Conservation (phyloP, 2,113 vertebrate genomes). For the Mesitornis unicolor region DNA sequence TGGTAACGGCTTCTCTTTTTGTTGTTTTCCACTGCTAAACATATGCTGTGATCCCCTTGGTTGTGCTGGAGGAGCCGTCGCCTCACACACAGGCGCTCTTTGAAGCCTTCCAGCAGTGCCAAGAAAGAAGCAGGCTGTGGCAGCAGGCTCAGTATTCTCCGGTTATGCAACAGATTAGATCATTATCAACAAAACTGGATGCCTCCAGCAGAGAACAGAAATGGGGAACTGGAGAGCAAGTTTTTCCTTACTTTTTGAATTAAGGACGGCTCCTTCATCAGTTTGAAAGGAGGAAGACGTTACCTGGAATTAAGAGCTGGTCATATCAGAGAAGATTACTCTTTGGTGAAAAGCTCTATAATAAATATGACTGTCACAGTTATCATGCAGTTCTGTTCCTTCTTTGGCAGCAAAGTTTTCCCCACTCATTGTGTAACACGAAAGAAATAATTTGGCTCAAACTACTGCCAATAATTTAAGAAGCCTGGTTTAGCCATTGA, state of each 20-base stretch:
- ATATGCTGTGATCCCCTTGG: slow-evolving; percentile 25
- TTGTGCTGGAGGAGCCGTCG: slow-evolving; percentile 36
- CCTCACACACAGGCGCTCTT: slow-evolving; percentile 38
- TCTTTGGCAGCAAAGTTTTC: background rate
- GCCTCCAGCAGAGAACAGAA: slow-evolving; percentile 43
- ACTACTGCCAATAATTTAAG: background rate
- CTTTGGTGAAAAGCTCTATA: background rate
- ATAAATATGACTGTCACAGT: background rate
- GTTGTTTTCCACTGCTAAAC: slow-evolving; percentile 48
- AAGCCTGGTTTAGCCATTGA: background rate
- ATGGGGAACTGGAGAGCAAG: background rate
- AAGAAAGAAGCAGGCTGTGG: slow-evolving; percentile 44
- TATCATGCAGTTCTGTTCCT: background rate
- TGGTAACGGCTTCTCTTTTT: background rate
- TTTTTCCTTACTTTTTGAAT: background rate
- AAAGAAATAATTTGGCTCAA: background rate
- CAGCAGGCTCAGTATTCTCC: slow-evolving; percentile 24
- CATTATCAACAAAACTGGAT: slow-evolving; percentile 52
- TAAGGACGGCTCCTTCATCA: background rate
- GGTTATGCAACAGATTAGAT: slow-evolving; percentile 63
- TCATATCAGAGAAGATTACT: background rate
- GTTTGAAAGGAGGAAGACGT: background rate
- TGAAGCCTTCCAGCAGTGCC: slow-evolving; percentile 51
- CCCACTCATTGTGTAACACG: background rate
- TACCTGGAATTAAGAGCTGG: background rate